Conservation (phyloP, 2,113 vertebrate genomes). For the Leptodactylus fuscus region DNA sequence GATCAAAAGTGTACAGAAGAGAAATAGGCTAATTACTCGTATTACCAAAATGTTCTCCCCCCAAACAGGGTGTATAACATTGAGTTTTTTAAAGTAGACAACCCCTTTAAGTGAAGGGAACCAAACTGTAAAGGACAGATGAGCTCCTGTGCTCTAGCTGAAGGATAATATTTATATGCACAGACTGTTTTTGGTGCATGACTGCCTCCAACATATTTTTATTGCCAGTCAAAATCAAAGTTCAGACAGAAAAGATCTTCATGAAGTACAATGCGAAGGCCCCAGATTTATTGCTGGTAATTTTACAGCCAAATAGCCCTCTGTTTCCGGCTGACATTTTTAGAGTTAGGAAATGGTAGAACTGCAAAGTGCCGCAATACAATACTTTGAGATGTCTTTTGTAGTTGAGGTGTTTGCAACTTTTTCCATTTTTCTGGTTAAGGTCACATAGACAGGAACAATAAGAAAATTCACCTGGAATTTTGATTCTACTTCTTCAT, state of each 20-base stretch:
- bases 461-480: no score
- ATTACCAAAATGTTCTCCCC: no score
- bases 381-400: background rate
- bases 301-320: conserved; percentile 21
- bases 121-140: background rate
- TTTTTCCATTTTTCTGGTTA: background rate
- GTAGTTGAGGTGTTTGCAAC: background rate
- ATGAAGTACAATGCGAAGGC: background rate
- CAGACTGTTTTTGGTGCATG: conserved; percentile 15
- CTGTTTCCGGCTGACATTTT: conserved; percentile 25
- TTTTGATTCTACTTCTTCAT: no score
- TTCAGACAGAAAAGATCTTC: conserved; percentile 20
- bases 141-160: background rate
- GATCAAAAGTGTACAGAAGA: no score
- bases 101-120: background rate
- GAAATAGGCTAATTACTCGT: no score
- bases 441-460: no score
- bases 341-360: conserved; percentile 9
- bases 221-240: conserved; percentile 35
- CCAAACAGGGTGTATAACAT: no score
- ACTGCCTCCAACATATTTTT: conserved; percentile 34
- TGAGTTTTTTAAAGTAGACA: no score
- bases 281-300: conserved; percentile 21
- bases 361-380: background rate
- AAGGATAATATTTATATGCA: conserved; percentile 30